These are phyloP conservation scores for Drosophila antonietae DNA, from an alignment of 2,888 invertebrate species.

Conservation along the genomic window DNA sequence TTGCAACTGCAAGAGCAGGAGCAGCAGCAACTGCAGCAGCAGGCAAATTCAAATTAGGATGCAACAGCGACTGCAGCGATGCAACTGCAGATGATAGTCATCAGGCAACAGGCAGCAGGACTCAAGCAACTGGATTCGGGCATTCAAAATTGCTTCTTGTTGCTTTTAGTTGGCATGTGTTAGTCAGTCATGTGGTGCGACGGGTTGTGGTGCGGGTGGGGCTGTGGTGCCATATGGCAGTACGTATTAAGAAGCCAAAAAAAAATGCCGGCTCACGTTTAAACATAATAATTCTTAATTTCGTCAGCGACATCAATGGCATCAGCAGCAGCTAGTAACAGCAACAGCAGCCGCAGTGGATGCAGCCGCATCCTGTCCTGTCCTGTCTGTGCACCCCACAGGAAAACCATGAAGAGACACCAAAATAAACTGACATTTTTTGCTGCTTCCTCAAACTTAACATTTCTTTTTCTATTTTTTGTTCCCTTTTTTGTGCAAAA, in stretches of 20 bases:
- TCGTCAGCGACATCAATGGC: slow-evolving; percentile 78
- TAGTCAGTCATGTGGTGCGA: slow-evolving; percentile 37
- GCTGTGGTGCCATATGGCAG: slow-evolving; percentile 5
- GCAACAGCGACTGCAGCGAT: slow-evolving; percentile 31
- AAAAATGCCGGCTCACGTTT: slow-evolving; percentile 63
- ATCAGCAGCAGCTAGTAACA: background rate
- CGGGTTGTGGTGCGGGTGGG: background rate
- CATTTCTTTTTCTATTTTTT: slow-evolving; percentile 17
- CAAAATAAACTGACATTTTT: slow-evolving; percentile 75
- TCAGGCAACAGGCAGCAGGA: slow-evolving; percentile 20
- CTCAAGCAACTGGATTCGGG: slow-evolving; percentile 23
- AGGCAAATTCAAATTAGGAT: slow-evolving; percentile 1
- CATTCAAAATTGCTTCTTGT: slow-evolving; percentile 38
- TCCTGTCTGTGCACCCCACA: slow-evolving; percentile 43
- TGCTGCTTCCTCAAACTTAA: slow-evolving; percentile 34
- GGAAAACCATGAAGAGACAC: slow-evolving; percentile 75
- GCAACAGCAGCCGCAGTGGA: background rate
- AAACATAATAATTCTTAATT: slow-evolving; percentile 81
- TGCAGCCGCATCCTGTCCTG: background rate
- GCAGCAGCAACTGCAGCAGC: background rate
- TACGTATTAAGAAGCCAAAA: slow-evolving; percentile 43
- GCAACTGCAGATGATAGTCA: slow-evolving; percentile 49
- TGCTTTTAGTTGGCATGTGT: slow-evolving; percentile 32
- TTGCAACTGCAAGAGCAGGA: slow-evolving; percentile 7
- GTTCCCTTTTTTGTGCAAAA: slow-evolving; percentile 50